Conservation (phyloP, 2,888 invertebrate species). For the Ischnus inquisitorius region DNA sequence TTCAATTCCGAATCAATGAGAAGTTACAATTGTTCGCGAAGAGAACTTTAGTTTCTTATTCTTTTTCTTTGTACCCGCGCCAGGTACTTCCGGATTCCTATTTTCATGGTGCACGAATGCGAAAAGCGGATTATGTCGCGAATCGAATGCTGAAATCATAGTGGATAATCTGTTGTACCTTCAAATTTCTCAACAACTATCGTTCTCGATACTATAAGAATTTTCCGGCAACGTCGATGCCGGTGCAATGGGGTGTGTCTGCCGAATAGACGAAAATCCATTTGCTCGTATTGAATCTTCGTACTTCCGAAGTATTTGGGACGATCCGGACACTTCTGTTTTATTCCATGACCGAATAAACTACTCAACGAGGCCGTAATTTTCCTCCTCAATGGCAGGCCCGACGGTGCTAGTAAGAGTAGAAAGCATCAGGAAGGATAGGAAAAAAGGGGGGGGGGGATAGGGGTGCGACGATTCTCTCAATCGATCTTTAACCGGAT, state of each 20-base stretch:
- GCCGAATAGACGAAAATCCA: not conserved
- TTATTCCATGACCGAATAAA: not conserved
- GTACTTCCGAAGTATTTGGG: not conserved
- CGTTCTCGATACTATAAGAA: not conserved
- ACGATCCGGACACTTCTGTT: not conserved
- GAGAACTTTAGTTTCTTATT: not conserved
- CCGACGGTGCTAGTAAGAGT: not conserved
- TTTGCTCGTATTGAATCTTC: not conserved
- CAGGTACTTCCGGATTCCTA: not conserved
- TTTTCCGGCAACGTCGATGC: not conserved
- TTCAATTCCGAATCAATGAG: conserved; percentile 53
- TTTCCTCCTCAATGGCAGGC: not conserved
- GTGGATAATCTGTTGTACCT: not conserved
- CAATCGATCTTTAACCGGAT: conserved; percentile 50
- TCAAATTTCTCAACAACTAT: not conserved
- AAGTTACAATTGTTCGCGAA: conserved; percentile 43
- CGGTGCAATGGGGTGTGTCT: not conserved
- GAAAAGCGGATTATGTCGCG: not conserved
- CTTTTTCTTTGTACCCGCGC: not conserved
- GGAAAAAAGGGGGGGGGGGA: not conserved
- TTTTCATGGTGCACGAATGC: not conserved
- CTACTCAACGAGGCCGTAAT: not conserved
- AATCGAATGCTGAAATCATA: not conserved
- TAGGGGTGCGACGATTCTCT: conserved; percentile 42
- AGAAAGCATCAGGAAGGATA: conserved; percentile 3